A percentile compares a stretch with the other conserved stretches of the same genome.
Conservation (phyloP, 2,888 invertebrate species). For the Cheilosia vulpina region DNA sequence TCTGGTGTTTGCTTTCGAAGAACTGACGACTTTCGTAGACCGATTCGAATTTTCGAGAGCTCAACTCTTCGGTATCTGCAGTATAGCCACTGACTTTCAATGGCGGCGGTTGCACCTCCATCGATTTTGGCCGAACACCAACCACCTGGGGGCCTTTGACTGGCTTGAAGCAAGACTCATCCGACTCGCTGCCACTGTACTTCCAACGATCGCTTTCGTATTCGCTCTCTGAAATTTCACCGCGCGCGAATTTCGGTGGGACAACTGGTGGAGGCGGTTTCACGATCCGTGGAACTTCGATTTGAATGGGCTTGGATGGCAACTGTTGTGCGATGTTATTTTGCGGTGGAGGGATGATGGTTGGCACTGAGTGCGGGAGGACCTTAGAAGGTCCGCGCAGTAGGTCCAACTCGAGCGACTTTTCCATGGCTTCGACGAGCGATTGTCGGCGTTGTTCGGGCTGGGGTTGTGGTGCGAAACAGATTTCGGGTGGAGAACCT, state of each 20-base stretch:
- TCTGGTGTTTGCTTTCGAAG: constrained; percentile 76
- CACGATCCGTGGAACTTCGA: constrained; percentile 85
- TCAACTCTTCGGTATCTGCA: constrained; percentile 89
- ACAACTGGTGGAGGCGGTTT: constrained; percentile 85
- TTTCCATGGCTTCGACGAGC: constrained; percentile 86
- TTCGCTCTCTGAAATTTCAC: constrained; percentile 86
- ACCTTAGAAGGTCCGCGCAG: constrained; percentile 85
- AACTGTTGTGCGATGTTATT: constrained; percentile 81
- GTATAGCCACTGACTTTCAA: constrained; percentile 86
- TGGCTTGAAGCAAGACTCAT: constrained; percentile 86
- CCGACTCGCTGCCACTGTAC: constrained; percentile 87
- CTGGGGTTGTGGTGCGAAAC: constrained; percentile 85
- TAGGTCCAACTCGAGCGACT: constrained; percentile 85
- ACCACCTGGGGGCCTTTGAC: constrained; percentile 84
- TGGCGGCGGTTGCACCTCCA: constrained; percentile 84
- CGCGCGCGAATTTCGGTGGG: constrained; percentile 86
- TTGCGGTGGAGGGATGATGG: constrained; percentile 84
- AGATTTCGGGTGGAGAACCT: constrained; percentile 88
- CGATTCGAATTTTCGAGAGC: constrained; percentile 80
- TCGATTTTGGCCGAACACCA: constrained; percentile 84
- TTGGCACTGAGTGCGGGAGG: constrained; percentile 85
- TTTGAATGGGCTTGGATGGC: constrained; percentile 84
- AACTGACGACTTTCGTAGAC: constrained; percentile 79
- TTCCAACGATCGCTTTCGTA: constrained; percentile 89
- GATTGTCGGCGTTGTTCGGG: constrained; percentile 84